phyloP scores from a whole-genome alignment of 1,140 invertebrate genomes.

The Meloidogyne chitwoodi region DNA sequence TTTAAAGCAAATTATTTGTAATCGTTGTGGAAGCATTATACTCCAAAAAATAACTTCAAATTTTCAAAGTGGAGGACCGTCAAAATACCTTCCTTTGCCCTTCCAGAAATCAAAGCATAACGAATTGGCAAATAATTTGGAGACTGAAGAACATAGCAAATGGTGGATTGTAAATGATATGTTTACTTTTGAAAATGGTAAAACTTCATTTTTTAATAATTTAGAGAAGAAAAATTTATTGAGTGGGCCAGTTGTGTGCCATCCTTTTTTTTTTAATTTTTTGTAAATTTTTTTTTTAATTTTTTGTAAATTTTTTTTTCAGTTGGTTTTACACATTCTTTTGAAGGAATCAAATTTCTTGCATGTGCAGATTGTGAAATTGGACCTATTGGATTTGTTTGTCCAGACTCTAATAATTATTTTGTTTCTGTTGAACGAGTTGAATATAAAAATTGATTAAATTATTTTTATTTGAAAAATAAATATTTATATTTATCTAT shows the following conservation, averaged over 20 bases:
- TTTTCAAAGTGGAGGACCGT: slow-evolving; percentile 6
- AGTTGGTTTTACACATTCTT: slow-evolving; percentile 31
- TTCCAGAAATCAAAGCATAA: slow-evolving; percentile 21
- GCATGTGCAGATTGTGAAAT: slow-evolving; percentile 37
- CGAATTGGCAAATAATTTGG: neutral
- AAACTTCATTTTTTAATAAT: neutral
- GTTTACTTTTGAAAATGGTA: slow-evolving; percentile 31
- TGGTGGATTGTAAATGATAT: slow-evolving; percentile 32
- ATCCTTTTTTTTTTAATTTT: neutral
- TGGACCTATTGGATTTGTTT: slow-evolving; percentile 32
- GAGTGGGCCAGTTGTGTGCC: too few species aligned
- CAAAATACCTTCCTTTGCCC: slow-evolving; percentile 14
- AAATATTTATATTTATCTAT: neutral
- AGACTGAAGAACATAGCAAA: slow-evolving; percentile 7
- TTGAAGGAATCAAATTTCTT: slow-evolving; percentile 27
- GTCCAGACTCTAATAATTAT: slow-evolving; percentile 7
- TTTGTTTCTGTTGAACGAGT: slow-evolving; percentile 23
- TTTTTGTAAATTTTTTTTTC: neutral
- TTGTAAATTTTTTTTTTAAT: too few species aligned
- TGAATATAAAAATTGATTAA: slow-evolving; percentile 8
- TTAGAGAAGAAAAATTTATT: neutral
- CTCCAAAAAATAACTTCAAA: neutral
- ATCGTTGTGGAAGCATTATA: slow-evolving; percentile 14
- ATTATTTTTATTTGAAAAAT: neutral
- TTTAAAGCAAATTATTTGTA: slow-evolving; percentile 8